These are phyloP conservation scores for Mythimna albipuncta DNA, from an alignment of 2,888 invertebrate genomes.

Conservation along the genomic window DNA sequence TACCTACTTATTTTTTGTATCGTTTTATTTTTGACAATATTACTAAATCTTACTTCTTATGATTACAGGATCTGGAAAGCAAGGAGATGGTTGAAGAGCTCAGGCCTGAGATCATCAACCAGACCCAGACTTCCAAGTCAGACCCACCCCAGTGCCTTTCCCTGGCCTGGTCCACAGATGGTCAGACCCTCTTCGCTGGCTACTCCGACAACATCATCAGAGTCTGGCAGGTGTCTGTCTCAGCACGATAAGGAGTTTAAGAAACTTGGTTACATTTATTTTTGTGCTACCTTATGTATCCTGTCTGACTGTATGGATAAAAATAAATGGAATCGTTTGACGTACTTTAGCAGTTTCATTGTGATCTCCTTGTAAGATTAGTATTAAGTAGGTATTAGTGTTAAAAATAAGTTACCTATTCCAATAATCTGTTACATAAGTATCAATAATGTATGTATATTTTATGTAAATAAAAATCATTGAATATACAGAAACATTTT, in stretches of 20 bases:
- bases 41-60: constrained; percentile 26
- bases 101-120: constrained; percentile 97
- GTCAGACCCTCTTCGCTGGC: constrained; percentile 99
- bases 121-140: constrained; percentile 94
- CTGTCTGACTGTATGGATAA: constrained; percentile 74
- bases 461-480: constrained; percentile 81
- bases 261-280: constrained; percentile 87
- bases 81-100: constrained; percentile 99
- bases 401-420: constrained; percentile 47
- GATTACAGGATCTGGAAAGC: constrained; percentile 97
- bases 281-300: constrained; percentile 78
- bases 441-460: constrained; percentile 68
- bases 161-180: constrained; percentile 99
- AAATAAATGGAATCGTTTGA: constrained; percentile 88
- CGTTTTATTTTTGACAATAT: constrained; percentile 18
- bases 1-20: too few species aligned
- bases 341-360: constrained; percentile 81
- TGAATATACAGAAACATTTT: constrained; percentile 65
- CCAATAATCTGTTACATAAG: constrained; percentile 58
- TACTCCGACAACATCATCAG: constrained; percentile 99
- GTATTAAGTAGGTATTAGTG: constrained; percentile 46
- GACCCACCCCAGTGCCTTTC: constrained; percentile 99
- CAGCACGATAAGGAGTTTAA: constrained; percentile 92
- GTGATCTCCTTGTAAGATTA: constrained; percentile 81
- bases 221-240: constrained; percentile 99